Evolutionary conservation across 2,113 vertebrate species (phyloP).

Genomic region (Lanius ludovicianus): DNA sequence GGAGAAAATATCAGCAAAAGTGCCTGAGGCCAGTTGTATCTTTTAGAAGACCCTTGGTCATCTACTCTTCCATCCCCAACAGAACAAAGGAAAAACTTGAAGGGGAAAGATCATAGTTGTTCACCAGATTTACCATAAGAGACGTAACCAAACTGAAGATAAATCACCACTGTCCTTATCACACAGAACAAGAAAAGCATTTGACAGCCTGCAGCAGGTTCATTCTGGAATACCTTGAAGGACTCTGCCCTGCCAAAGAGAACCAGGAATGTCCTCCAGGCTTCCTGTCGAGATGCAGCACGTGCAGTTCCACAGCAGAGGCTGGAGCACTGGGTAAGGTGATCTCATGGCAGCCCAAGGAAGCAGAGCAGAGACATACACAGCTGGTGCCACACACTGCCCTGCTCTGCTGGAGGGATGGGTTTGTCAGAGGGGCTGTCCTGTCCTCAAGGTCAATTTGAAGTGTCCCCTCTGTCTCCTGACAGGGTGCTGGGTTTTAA

Average conservation of each 20-base stretch:
- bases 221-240: neutral
- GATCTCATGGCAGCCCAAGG: neutral
- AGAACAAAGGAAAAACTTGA: neutral
- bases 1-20: neutral
- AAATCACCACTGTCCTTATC: neutral
- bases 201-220: neutral
- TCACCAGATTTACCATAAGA: neutral
- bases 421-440: neutral
- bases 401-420: neutral
- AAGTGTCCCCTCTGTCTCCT: neutral
- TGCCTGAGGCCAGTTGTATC: neutral
- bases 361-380: neutral
- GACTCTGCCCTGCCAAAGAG: neutral
- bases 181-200: neutral
- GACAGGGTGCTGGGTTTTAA: neutral
- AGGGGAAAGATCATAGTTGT: neutral
- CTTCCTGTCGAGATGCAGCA: neutral
- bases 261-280: neutral
- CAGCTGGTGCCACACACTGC: neutral
- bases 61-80: neutral
- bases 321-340: neutral
- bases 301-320: neutral
- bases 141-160: neutral
- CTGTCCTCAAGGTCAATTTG: neutral
- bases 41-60: neutral